phyloP scores from a whole-genome alignment of 2,113 vertebrate genomes.

The Nesogale talazaci region DNA sequence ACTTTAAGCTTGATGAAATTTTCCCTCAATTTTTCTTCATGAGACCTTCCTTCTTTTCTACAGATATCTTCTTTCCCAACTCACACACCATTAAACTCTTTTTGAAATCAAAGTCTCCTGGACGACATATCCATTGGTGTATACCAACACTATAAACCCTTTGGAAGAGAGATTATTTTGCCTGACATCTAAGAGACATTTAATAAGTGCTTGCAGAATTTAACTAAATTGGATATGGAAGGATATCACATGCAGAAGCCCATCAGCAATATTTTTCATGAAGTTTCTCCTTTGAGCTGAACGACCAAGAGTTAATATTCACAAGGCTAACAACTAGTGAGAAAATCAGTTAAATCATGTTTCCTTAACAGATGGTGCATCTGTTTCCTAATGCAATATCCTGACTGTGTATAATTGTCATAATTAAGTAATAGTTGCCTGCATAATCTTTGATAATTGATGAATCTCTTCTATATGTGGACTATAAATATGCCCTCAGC shows the following conservation, averaged over 20 bases:
- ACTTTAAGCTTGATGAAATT: background rate
- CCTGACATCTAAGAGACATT: background rate
- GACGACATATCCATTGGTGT: background rate
- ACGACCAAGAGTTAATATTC: slow-evolving; percentile 80
- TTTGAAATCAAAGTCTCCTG: slow-evolving; percentile 49
- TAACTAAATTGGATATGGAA: background rate
- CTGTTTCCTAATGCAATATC: slow-evolving; percentile 82
- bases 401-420: slow-evolving; percentile 82
- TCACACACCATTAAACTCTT: slow-evolving; percentile 12
- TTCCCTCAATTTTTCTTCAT: background rate
- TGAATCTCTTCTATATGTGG: slow-evolving; percentile 56
- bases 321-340: slow-evolving; percentile 67
- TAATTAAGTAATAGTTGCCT: slow-evolving; percentile 85
- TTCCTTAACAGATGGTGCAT: slow-evolving; percentile 85
- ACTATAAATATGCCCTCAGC: background rate
- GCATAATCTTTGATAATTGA: slow-evolving; percentile 61
- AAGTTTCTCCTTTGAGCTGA: slow-evolving; percentile 68
- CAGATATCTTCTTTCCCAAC: slow-evolving; percentile 65
- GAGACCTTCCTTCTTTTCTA: slow-evolving; percentile 62
- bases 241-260: background rate
- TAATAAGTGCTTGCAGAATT: background rate
- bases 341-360: slow-evolving; percentile 81
- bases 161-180: slow-evolving; percentile 32
- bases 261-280: slow-evolving; percentile 61
- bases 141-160: background rate